Base-by-base conservation (phyloP, 1,140 invertebrate species). In the Pseudomyrmex dendroicus region DNA sequence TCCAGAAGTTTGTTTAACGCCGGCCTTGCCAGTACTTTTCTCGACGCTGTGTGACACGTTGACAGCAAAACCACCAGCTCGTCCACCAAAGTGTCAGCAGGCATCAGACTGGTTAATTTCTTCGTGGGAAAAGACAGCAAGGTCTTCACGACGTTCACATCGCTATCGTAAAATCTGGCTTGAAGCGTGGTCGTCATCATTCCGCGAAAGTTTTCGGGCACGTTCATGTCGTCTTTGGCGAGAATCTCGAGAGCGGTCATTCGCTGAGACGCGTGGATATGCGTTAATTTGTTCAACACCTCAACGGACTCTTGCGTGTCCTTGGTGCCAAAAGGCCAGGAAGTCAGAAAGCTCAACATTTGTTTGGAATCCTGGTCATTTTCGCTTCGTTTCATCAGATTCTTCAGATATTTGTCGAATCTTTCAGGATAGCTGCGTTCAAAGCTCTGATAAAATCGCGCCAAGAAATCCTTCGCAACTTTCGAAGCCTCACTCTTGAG, bases 211-310 rank as follows among this genome's bases (percentile, higher is more conserved):
- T 76, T 90, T 13, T 93, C 90, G 7, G 90, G 90, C 1, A 94
- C 83, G 15, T 76, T 68, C 0, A 91, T 52, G 2, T 89, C 61
- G 0, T 90, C 63, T 17, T 89, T 77, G 0, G 90, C 90, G 0
- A 94, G 72, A 10, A 85, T 83, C 25, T 91, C 46, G 4, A 97
- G 93, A 0, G 96, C 96, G 83, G 95, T 91, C 1, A 95, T 92
- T 84, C 97, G 93, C 63, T 96, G 94, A 70, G 95, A 92, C 0
- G 96, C 86, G 90, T 95, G 96, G 7, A 95, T 92, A 89, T 97
- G 96, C 86, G 96, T 96, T 1, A 97, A 91, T 66, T 96, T 96
- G 89, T 96, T 95, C 80, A 97, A 96, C 0, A 96, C 93, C 17
- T 95, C 95, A 12, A 95, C 88, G 93, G 93, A 89, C 91, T 90